These are phyloP conservation scores for Gymnocephalus cernua DNA, from an alignment of 2,113 vertebrate species.

Conservation along the genomic window DNA sequence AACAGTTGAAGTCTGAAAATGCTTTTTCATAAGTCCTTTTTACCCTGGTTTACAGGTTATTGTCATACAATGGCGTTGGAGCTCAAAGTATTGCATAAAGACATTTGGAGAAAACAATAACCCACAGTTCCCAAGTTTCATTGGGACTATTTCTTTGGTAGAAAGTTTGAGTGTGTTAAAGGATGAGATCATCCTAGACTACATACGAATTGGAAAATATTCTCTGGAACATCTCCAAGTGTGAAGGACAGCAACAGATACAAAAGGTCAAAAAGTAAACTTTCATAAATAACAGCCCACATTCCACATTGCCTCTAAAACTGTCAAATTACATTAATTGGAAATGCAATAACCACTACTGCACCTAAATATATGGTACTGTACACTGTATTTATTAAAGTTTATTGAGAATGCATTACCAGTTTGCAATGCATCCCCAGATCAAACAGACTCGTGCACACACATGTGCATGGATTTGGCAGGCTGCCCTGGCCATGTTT, in stretches of 20 bases:
- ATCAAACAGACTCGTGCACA: slow-evolving; percentile 45
- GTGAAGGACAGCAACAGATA: slow-evolving; percentile 18
- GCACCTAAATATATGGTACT: slow-evolving; percentile 31
- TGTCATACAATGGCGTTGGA: neutral
- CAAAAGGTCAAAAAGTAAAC: slow-evolving; percentile 21
- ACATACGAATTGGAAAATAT: neutral
- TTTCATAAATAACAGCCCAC: neutral
- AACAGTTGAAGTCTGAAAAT: neutral
- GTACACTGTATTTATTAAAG: slow-evolving; percentile 56
- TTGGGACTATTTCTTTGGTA: neutral
- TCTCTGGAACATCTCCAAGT: neutral
- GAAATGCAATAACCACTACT: slow-evolving; percentile 39
- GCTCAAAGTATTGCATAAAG: neutral
- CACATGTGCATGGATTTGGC: slow-evolving; percentile 48
- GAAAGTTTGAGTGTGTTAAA: neutral
- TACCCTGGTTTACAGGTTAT: neutral
- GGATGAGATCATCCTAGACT: neutral
- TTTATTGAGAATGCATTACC: slow-evolving; percentile 61
- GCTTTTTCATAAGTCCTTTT: neutral
- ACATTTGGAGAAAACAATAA: neutral
- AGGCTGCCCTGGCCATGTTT: slow-evolving; percentile 45
- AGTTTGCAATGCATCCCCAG: slow-evolving; percentile 28
- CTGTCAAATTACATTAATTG: slow-evolving; percentile 26
- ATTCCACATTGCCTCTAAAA: slow-evolving; percentile 15
- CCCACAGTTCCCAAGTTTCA: neutral